These are phyloP conservation scores for Hypolimnas misippus DNA, from an alignment of 2,888 invertebrate genomes.

Conservation along the genomic window DNA sequence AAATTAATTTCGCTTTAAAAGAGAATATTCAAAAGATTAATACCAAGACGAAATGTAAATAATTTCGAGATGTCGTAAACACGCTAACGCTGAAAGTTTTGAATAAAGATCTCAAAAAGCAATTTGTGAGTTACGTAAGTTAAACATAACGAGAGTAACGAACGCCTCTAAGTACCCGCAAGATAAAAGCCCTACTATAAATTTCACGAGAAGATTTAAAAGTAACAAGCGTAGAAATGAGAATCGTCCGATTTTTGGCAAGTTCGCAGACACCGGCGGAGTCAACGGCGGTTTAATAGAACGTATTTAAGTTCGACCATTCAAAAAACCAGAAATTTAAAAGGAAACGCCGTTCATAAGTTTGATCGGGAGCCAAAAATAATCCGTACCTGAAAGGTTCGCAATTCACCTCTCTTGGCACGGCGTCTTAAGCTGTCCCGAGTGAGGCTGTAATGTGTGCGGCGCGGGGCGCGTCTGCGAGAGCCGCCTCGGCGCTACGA, in stretches of 20 bases:
- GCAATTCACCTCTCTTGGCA: constrained; percentile 50
- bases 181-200: constrained; percentile 35
- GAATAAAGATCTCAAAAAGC: constrained; percentile 8
- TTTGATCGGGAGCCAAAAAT: constrained; percentile 54
- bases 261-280: constrained; percentile 41
- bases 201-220: constrained; percentile 28
- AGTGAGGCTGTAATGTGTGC: constrained; percentile 43
- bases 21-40: constrained; percentile 11
- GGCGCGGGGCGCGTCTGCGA: constrained; percentile 27
- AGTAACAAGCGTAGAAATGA: constrained; percentile 39
- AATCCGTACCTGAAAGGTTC: constrained; percentile 53
- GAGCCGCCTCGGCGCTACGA: background rate
- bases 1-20: background rate
- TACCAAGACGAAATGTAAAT: background rate
- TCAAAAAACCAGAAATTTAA: constrained; percentile 48
- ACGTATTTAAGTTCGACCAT: constrained; percentile 49
- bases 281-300: constrained; percentile 46
- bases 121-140: constrained; percentile 18
- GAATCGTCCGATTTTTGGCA: constrained; percentile 46
- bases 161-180: constrained; percentile 12
- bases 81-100: constrained; percentile 7
- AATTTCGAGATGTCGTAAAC: constrained; percentile 2
- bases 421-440: constrained; percentile 46
- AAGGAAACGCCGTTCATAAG: constrained; percentile 52
- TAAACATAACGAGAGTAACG: constrained; percentile 17